These are phyloP conservation scores for Phrynocephalus forsythii DNA, from an alignment of 2,797 vertebrate species.

Conservation along the genomic window DNA sequence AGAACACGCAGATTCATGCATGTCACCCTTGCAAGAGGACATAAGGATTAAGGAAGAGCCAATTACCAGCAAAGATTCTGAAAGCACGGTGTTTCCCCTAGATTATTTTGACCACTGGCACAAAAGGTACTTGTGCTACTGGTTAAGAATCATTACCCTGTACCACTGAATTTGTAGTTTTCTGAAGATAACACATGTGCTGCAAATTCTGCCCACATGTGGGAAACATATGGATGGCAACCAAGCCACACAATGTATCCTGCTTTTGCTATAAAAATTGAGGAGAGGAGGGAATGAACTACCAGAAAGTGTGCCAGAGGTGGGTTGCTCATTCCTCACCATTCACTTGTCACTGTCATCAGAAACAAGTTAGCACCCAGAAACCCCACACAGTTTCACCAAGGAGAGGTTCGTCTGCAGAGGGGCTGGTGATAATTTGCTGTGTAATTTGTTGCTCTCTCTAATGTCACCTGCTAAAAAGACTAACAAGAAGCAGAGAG, in stretches of 20 bases:
- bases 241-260: background rate
- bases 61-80: too few relatives aligned
- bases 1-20: too few relatives aligned
- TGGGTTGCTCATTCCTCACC: background rate
- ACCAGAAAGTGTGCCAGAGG: background rate
- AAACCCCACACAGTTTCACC: background rate
- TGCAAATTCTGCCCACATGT: background rate
- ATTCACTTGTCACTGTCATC: background rate
- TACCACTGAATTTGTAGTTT: background rate
- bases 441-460: background rate
- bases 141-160: too few relatives aligned
- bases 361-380: background rate
- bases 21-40: too few relatives aligned
- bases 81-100: too few relatives aligned
- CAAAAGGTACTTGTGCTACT: too few relatives aligned
- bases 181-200: too few relatives aligned
- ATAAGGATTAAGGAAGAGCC: too few relatives aligned
- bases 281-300: background rate
- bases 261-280: background rate
- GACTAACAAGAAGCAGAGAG: background rate
- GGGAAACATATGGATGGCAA: background rate
- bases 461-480: background rate
- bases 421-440: constrained; percentile 1
- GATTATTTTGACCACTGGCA: too few relatives aligned
- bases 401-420: background rate